These are phyloP conservation scores for Macaria notata DNA, from an alignment of 2,888 invertebrate species.

Conservation along the genomic window DNA sequence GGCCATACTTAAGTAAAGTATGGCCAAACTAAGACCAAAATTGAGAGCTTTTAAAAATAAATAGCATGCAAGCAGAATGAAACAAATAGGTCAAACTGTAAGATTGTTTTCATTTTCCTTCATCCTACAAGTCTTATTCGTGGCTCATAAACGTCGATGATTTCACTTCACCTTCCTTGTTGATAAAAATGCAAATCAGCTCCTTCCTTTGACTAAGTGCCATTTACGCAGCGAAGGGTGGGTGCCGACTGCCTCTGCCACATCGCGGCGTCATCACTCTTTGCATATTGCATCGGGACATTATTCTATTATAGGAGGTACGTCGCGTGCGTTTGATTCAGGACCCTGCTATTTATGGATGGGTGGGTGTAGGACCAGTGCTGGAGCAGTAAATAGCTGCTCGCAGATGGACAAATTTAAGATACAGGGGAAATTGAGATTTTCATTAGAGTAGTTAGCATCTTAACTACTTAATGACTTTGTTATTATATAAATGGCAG, in stretches of 20 bases:
- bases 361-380: conserved; percentile 15
- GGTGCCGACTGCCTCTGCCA: conserved; percentile 54
- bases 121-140: conserved; percentile 5
- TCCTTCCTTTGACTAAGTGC: conserved; percentile 74
- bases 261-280: conserved; percentile 44
- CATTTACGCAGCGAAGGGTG: conserved; percentile 69
- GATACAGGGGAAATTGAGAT: too few relatives aligned
- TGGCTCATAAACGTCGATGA: conserved; percentile 41
- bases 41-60: too few relatives aligned
- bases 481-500: too few relatives aligned
- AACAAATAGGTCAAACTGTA: too few relatives aligned
- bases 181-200: conserved; percentile 79
- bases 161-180: conserved; percentile 68
- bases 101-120: not conserved
- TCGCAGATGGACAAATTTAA: too few relatives aligned
- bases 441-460: too few relatives aligned
- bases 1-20: too few relatives aligned
- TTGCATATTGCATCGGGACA: conserved; percentile 43
- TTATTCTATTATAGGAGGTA: conserved; percentile 34
- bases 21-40: too few relatives aligned
- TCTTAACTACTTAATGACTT: too few relatives aligned
- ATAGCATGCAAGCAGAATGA: too few relatives aligned
- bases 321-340: conserved; percentile 28
- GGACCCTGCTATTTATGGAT: conserved; percentile 47
- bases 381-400: not conserved